A percentile compares a stretch with the other conserved stretches of the same genome.
These are phyloP conservation scores for Colletes gigas DNA, from an alignment of 1,140 invertebrate genomes.

Conservation along the genomic window DNA sequence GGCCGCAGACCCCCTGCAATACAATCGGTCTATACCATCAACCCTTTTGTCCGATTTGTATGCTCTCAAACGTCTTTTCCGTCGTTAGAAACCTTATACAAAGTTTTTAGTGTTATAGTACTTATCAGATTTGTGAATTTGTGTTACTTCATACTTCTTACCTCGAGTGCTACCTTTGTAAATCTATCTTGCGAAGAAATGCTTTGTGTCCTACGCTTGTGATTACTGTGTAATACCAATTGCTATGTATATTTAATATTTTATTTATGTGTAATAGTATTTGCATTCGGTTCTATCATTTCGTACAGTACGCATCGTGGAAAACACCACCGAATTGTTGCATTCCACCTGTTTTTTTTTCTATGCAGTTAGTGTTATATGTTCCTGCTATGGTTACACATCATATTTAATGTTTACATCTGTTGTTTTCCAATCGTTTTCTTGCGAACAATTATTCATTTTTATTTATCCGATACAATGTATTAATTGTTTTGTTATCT, in stretches of 20 bases:
- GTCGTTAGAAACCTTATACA: not conserved
- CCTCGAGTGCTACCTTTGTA: constrained; percentile 14
- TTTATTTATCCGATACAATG: not conserved
- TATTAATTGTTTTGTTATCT: constrained; percentile 4
- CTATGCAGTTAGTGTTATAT: not conserved
- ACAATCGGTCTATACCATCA: constrained; percentile 46
- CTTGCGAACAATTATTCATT: not conserved
- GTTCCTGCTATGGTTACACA: not conserved
- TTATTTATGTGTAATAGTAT: not conserved
- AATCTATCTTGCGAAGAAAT: constrained; percentile 7
- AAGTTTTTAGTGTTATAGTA: not conserved
- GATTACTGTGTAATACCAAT: constrained; percentile 22
- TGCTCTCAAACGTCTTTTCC: constrained; percentile 25
- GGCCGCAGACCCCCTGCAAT: constrained; percentile 50
- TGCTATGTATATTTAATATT: not conserved
- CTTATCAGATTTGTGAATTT: constrained; percentile 7
- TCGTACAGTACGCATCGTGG: not conserved
- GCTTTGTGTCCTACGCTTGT: constrained; percentile 19
- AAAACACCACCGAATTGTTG: not conserved
- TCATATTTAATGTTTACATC: not conserved
- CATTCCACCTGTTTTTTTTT: constrained; percentile 14
- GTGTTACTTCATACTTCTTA: constrained; percentile 23
- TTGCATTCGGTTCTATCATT: not conserved
- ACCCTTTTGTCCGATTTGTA: constrained; percentile 42
- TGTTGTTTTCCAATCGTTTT: not conserved